A percentile compares a stretch with the other conserved stretches of the same genome.
phyloP scores from a whole-genome alignment of 1,140 invertebrate genomes.

The Hycleus cichorii region DNA sequence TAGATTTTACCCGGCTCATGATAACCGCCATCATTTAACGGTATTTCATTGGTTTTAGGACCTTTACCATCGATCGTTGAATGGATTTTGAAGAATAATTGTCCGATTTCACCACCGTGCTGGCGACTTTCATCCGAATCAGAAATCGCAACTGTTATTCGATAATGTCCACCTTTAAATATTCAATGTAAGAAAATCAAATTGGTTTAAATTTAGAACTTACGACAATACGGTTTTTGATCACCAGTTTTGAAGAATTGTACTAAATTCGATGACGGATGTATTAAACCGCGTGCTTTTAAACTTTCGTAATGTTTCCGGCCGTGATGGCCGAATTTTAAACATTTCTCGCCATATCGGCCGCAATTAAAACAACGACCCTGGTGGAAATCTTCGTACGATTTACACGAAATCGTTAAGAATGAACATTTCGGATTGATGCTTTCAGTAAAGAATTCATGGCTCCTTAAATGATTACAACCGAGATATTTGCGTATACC shows the following conservation, averaged over 20 bases:
- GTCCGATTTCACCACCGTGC: conserved; percentile 73
- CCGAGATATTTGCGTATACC: conserved; percentile 69
- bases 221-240: conserved; percentile 65
- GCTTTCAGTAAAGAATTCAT: conserved; percentile 80
- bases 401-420: conserved; percentile 65
- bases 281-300: conserved; percentile 31
- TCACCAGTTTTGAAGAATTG: conserved; percentile 64
- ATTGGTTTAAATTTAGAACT: conserved; percentile 40
- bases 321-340: conserved; percentile 61
- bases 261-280: conserved; percentile 48
- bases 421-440: conserved; percentile 70
- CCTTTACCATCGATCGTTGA: conserved; percentile 42
- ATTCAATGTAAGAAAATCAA: not conserved
- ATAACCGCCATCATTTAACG: conserved; percentile 40
- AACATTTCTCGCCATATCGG: conserved; percentile 53
- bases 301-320: conserved; percentile 40
- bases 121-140: conserved; percentile 59
- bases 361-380: conserved; percentile 69
- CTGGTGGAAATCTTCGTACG: conserved; percentile 66
- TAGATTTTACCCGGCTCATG: conserved; percentile 67
- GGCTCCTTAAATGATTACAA: conserved; percentile 78
- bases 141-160: conserved; percentile 64
- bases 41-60: conserved; percentile 25
- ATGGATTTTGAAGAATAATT: conserved; percentile 59
- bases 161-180: conserved; percentile 63